These are phyloP conservation scores for Myripristis murdjan DNA, from an alignment of 2,797 vertebrate genomes.

Conservation along the genomic window DNA sequence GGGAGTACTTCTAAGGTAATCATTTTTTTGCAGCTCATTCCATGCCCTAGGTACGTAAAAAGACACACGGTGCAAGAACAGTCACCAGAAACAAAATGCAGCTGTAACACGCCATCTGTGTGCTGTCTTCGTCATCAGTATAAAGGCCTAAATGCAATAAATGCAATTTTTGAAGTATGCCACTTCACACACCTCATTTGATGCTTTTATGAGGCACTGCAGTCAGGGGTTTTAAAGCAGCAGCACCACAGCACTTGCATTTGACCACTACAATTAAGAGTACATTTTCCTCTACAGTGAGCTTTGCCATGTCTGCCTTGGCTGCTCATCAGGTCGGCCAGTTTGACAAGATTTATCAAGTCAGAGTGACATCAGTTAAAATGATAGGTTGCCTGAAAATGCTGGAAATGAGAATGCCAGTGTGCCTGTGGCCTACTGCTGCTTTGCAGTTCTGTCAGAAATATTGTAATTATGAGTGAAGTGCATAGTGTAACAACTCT, in stretches of 20 bases:
- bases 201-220: conserved; percentile 2
- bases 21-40: too few species aligned
- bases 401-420: conserved; percentile 19
- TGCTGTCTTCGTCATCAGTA: neutral
- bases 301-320: neutral
- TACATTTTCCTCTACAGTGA: conserved; percentile 18
- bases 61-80: neutral
- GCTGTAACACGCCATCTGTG: conserved; percentile 7
- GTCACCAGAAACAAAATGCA: conserved; percentile 12
- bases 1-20: too few species aligned
- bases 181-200: conserved; percentile 2
- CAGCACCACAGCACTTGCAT: conserved; percentile 10
- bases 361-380: conserved; percentile 15
- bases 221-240: conserved; percentile 28
- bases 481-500: conserved; percentile 5
- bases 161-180: conserved; percentile 1
- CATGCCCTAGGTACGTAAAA: too few species aligned
- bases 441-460: conserved; percentile 5
- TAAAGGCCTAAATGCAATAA: conserved; percentile 3
- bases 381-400: conserved; percentile 29
- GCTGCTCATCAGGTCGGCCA: conserved; percentile 13
- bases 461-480: conserved; percentile 23
- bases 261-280: conserved; percentile 9
- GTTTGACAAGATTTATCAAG: conserved; percentile 2
- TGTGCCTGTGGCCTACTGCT: neutral